Evolutionary conservation across 1,140 invertebrate genomes (phyloP).

Genomic region (Papilio machaon): DNA sequence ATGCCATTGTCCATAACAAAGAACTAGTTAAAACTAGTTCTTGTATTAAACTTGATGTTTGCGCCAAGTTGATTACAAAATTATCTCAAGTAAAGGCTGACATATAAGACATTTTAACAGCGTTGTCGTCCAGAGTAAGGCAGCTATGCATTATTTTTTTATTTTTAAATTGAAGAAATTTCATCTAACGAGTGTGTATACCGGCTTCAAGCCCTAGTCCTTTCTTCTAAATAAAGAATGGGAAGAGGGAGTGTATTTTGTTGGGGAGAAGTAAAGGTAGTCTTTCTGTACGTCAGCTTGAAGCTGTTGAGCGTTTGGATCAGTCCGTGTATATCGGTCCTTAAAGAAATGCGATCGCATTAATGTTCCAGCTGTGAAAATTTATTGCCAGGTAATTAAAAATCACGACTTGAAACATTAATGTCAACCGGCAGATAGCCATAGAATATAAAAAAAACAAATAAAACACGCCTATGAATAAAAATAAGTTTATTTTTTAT

Average conservation of each 20-base stretch:
- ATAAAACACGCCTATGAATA: constrained; percentile 40
- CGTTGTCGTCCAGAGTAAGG: neutral
- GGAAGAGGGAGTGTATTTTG: no score
- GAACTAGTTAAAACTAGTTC: constrained; percentile 31
- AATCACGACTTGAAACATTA: constrained; percentile 41
- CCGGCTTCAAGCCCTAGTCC: no score
- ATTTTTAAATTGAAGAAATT: neutral
- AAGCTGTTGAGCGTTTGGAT: no score
- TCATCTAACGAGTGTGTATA: no score
- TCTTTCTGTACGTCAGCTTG: no score
- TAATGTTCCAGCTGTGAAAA: constrained; percentile 24
- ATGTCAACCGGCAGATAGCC: constrained; percentile 39
- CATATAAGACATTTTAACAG: neutral
- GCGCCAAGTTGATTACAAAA: constrained; percentile 21
- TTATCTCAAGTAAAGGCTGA: neutral
- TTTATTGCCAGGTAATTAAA: constrained; percentile 37
- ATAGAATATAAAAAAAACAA: constrained; percentile 41
- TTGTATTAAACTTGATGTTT: neutral
- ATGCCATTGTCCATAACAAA: constrained; percentile 23
- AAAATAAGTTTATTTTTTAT: constrained; percentile 33
- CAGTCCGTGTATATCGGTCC: neutral
- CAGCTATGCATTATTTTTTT: no score
- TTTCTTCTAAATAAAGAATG: no score
- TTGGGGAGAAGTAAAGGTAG: no score
- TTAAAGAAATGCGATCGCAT: constrained; percentile 32